Evolutionary conservation across 1,140 invertebrate species (phyloP).

Genomic region (Drosophila pandora): DNA sequence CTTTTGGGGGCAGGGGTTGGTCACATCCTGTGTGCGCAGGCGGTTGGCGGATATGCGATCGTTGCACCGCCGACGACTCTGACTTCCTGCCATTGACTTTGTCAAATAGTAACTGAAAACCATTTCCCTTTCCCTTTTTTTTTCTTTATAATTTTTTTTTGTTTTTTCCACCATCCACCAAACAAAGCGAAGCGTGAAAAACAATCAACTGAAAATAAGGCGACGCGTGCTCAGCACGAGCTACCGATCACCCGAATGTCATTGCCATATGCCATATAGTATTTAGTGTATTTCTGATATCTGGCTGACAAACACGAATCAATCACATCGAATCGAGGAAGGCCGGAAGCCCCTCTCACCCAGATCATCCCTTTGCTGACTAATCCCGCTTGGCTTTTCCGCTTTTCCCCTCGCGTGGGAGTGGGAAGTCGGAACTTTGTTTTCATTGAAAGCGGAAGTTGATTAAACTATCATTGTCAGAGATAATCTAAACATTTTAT

Average conservation of each 20-base stretch:
- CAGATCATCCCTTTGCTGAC: slow-evolving; percentile 30
- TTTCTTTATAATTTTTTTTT: neutral
- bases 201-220: slow-evolving; percentile 2
- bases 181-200: slow-evolving; percentile 25
- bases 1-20: neutral
- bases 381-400: slow-evolving; percentile 23
- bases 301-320: slow-evolving; percentile 13
- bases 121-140: slow-evolving; percentile 62
- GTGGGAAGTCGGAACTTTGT: slow-evolving; percentile 27
- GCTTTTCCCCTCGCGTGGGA: slow-evolving; percentile 33
- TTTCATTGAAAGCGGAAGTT: slow-evolving; percentile 27
- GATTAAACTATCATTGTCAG: no score
- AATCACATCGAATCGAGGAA: slow-evolving; percentile 15
- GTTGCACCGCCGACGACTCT: slow-evolving; percentile 36
- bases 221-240: slow-evolving; percentile 63
- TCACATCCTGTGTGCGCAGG: slow-evolving; percentile 75
- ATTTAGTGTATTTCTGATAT: neutral
- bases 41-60: slow-evolving; percentile 73
- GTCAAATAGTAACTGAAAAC: slow-evolving; percentile 70
- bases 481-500: no score
- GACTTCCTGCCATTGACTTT: slow-evolving; percentile 80
- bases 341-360: slow-evolving; percentile 44
- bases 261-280: slow-evolving; percentile 46
- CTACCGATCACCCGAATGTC: slow-evolving; percentile 39
- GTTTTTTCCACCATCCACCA: slow-evolving; percentile 11